Evolutionary conservation across 37 sponge, comb jelly and placozoan species (phyloP).

Genomic region (Hexactinellida sp.): DNA sequence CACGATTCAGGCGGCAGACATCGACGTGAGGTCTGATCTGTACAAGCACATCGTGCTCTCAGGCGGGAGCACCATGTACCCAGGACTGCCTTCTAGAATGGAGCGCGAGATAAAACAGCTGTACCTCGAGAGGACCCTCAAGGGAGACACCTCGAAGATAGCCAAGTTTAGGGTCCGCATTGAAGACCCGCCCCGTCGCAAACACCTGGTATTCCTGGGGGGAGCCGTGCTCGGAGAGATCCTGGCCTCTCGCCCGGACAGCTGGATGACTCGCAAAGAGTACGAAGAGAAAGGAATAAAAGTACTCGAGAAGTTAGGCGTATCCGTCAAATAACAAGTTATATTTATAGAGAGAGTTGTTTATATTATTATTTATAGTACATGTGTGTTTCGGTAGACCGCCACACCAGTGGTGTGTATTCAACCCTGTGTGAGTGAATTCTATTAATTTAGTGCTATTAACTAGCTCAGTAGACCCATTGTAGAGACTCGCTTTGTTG

Average conservation of each 20-base stretch:
- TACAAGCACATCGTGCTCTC: conserved; percentile 99
- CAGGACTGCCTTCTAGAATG: conserved; percentile 91
- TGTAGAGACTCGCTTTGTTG: background rate
- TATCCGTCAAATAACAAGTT: conserved; percentile 40
- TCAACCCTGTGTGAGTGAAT: background rate
- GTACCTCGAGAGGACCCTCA: conserved; percentile 88
- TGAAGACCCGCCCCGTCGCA: conserved; percentile 97
- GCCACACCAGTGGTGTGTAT: background rate
- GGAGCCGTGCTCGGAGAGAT: conserved; percentile 97
- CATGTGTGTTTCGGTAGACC: background rate
- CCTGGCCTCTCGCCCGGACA: conserved; percentile 84
- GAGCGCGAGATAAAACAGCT: conserved; percentile 99
- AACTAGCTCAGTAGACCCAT: background rate
- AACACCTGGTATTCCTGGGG: conserved; percentile 98
- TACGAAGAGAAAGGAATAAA: conserved; percentile 92
- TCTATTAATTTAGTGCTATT: background rate
- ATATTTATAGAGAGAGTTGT: background rate
- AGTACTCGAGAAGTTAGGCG: conserved; percentile 90
- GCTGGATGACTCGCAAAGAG: conserved; percentile 98
- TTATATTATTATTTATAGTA: background rate
- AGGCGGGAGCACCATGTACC: conserved; percentile 99
- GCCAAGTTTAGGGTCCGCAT: conserved; percentile 99
- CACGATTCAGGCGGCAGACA: conserved; percentile 96
- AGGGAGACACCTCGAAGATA: conserved; percentile 75
- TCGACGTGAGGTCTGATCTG: conserved; percentile 88